phyloP scores from a whole-genome alignment of 2,797 vertebrate species.

The Lepus townsendii region DNA sequence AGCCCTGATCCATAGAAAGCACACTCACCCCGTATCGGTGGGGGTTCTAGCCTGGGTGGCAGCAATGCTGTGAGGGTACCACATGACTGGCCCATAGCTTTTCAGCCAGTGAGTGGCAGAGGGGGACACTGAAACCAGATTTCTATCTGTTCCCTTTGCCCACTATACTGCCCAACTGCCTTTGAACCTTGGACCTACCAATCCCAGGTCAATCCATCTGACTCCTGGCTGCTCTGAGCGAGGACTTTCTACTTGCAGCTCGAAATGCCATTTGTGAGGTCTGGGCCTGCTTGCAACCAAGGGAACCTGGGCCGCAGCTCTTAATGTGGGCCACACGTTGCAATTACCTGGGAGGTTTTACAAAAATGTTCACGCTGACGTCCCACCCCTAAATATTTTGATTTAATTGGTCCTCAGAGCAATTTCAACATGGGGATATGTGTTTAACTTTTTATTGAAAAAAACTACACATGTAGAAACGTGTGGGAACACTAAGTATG shows the following conservation, averaged over 20 bases:
- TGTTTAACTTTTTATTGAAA: slow-evolving; percentile 58
- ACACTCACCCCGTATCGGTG: neutral
- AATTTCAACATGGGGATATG: slow-evolving; percentile 32
- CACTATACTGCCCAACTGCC: neutral
- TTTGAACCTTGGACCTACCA: neutral
- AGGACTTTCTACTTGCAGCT: neutral
- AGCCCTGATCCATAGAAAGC: neutral
- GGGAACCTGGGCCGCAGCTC: neutral
- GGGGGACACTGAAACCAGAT: neutral
- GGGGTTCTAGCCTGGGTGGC: neutral
- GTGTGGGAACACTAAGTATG: neutral
- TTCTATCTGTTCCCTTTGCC: neutral
- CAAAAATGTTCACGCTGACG: neutral
- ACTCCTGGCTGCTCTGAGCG: neutral
- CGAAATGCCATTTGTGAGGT: neutral
- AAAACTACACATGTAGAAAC: slow-evolving; percentile 61
- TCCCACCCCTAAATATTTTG: slow-evolving; percentile 41
- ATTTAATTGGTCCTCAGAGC: slow-evolving; percentile 59
- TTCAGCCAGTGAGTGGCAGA: neutral
- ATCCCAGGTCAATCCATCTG: neutral
- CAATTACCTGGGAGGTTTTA: slow-evolving; percentile 7
- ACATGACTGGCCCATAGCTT: neutral
- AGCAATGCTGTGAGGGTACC: neutral
- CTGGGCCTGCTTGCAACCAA: no score
- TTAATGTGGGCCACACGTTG: neutral